Percentiles rank a stretch among this genome's conserved stretches.
Conservation (phyloP, 2,888 invertebrate species). For the Drosophila suboccidentalis region DNA sequence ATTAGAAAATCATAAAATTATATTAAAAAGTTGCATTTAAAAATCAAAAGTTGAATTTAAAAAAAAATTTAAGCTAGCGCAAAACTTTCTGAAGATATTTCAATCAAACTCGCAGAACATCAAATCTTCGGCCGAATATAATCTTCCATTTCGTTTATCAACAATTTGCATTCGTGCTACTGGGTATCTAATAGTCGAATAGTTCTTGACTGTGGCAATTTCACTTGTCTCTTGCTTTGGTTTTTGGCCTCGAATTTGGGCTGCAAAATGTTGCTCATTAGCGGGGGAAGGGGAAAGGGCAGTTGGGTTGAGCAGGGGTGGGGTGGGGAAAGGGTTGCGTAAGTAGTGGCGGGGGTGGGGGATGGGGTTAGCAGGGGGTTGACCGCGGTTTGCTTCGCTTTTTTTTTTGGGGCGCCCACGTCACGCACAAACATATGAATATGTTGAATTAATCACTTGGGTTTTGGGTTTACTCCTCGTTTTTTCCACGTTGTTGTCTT, state of each 20-base stretch:
- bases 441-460: constrained; percentile 82
- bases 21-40: no score
- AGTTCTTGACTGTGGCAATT: neutral
- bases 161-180: neutral
- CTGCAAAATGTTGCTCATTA: constrained; percentile 39
- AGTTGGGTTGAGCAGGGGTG: neutral
- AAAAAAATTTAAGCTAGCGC: no score
- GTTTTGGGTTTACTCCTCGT: constrained; percentile 54
- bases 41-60: no score
- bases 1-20: no score
- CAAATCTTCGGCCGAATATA: no score
- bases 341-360: neutral
- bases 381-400: neutral
- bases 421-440: constrained; percentile 75
- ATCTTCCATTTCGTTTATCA: no score
- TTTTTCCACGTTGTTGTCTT: constrained; percentile 17
- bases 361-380: constrained; percentile 4
- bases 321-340: neutral
- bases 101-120: no score
- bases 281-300: neutral
- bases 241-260: constrained; percentile 8
- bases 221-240: constrained; percentile 7
- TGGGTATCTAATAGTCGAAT: neutral
- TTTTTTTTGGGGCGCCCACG: constrained; percentile 22
- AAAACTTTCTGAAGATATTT: no score